Evolutionary conservation across 2,888 invertebrate genomes (phyloP), one percentile per base, ranked within the genome.

Genomic region (Empis livida): DNA sequence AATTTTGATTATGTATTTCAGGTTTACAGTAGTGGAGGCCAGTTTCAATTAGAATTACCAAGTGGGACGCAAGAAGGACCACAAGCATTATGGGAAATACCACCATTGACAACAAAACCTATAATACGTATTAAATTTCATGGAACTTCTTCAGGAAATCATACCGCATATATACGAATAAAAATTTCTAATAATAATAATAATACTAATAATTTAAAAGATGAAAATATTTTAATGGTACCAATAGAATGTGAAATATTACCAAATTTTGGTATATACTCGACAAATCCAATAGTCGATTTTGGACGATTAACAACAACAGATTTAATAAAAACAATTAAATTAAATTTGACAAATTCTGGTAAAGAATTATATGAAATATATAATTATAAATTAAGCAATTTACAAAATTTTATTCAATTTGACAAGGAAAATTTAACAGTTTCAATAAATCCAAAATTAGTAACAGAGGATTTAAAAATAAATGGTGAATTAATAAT

Each of bases 11-110:
- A 13, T 17, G 38, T 43, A 16, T 17, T 49, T 2, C 42, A 87
- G 74, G 79, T 88, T 56, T 86, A 85, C 70, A 84, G 85, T 63
- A 92, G 91, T 65, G 93, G 91, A 49, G 84, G 87, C 44, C 88
- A 91, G 63, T 85, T 96, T 70, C 84, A 85, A 68, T 73, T 96
- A 57, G 89, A 91, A 70, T 70, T 92, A 63, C 91, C 95, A 49
- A 67, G 61, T 40, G 86, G 85, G 45, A 82, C 82, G 52, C 73
- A 76, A 49, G 84, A 86, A 62, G 91, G 87, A 46, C 81, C 87
- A 44, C 83, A 83, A 61, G 80, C 80, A 59, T 71, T 90, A 58
- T 94, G 95, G 95, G 81, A 86, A 66, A 85, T 97, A 63, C 87
- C 89, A 57, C 91, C 96, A 48, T 88, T 84, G 69, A 79, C 85